These are phyloP conservation scores for Plecturocebus donacophilus DNA, from an alignment of 2,113 vertebrate genomes.

Conservation along the genomic window DNA sequence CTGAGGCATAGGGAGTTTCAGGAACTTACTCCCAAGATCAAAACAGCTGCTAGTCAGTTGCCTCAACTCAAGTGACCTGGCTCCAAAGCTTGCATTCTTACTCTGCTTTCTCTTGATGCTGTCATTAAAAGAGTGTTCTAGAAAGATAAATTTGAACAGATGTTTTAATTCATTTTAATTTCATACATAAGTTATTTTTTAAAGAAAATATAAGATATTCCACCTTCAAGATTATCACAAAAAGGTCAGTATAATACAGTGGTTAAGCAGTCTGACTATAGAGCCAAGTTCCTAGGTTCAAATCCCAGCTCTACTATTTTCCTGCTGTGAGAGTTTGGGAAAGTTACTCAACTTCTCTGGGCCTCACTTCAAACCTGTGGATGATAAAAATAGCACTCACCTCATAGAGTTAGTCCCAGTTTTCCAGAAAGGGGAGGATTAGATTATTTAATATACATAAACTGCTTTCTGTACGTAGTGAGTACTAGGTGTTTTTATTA, in stretches of 20 bases:
- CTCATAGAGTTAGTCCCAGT: not conserved
- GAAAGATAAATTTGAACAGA: not conserved
- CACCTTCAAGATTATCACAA: not conserved
- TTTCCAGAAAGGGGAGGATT: not conserved
- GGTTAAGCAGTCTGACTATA: not conserved
- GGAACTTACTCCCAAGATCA: not conserved
- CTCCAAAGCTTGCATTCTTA: not conserved
- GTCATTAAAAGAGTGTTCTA: not conserved
- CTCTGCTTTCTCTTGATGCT: not conserved
- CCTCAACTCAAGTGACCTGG: not conserved
- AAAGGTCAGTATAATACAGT: not conserved
- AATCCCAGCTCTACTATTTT: not conserved
- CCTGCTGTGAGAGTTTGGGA: not conserved
- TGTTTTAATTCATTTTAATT: not conserved
- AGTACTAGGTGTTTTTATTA: not conserved
- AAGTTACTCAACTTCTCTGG: slow-evolving; percentile 7
- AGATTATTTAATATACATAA: not conserved
- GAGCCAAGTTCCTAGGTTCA: not conserved
- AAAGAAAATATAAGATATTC: not conserved
- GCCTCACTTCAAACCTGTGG: not conserved
- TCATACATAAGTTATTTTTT: slow-evolving; percentile 3
- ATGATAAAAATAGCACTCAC: not conserved
- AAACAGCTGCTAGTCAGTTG: not conserved
- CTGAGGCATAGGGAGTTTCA: not conserved
- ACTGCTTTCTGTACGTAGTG: not conserved